Percentiles rank a stretch among this genome's conserved stretches.
Evolutionary conservation across 2,113 vertebrate genomes (phyloP).

Genomic region (Paralichthys olivaceus): DNA sequence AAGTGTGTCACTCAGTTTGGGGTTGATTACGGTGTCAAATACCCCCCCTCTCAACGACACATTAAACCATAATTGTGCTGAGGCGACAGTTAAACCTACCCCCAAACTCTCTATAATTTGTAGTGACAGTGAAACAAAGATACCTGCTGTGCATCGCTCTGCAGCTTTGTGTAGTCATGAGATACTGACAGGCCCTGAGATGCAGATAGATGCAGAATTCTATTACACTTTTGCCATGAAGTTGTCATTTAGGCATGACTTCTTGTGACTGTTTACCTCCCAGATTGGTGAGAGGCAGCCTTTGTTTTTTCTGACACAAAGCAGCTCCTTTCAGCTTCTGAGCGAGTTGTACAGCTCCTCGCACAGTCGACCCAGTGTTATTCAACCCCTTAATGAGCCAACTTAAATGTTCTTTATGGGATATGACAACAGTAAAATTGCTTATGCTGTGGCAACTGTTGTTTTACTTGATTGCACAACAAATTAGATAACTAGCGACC

Average conservation of each 20-base stretch:
- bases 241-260: conserved; percentile 28
- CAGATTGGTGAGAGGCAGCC: conserved; percentile 38
- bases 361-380: conserved; percentile 49
- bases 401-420: conserved; percentile 46
- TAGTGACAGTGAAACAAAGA: not conserved
- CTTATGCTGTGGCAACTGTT: conserved; percentile 27
- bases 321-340: conserved; percentile 47
- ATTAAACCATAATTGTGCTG: not conserved
- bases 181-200: not conserved
- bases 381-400: conserved; percentile 56
- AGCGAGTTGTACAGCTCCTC: conserved; percentile 25
- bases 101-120: not conserved
- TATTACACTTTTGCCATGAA: too few species aligned
- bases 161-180: not conserved
- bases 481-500: conserved; percentile 61
- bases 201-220: not conserved
- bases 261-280: conserved; percentile 53
- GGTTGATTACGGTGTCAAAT: conserved; percentile 13
- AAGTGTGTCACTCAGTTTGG: conserved; percentile 5
- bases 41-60: not conserved
- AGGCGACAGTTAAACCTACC: too few species aligned
- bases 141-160: not conserved
- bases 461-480: conserved; percentile 59
- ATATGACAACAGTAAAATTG: conserved; percentile 36
- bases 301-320: conserved; percentile 58